phyloP scores from a whole-genome alignment of 2,797 vertebrate genomes.

The Diceros bicornis region DNA sequence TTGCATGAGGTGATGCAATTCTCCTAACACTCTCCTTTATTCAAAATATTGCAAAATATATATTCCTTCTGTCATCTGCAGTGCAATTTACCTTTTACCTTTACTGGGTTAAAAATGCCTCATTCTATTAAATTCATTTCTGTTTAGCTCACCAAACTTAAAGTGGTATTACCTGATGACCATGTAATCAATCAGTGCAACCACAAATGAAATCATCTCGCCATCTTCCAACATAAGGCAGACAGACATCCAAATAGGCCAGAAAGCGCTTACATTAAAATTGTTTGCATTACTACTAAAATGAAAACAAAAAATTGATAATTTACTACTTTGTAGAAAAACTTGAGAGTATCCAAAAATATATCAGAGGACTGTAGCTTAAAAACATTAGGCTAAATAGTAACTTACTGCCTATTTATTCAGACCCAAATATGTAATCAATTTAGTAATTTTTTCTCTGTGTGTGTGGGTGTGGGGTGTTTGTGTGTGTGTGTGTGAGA shows the following conservation, averaged over 20 bases:
- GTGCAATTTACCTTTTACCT: neutral
- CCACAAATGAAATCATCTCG: neutral
- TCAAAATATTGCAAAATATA: neutral
- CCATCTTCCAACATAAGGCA: neutral
- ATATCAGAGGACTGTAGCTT: neutral
- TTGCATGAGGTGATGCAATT: neutral
- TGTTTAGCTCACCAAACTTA: neutral
- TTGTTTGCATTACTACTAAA: neutral
- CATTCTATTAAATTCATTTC: neutral
- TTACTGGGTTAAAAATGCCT: neutral
- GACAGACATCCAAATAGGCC: neutral
- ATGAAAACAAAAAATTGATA: neutral
- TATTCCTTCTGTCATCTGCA: neutral
- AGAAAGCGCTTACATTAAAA: neutral
- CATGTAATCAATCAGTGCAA: too few relatives aligned
- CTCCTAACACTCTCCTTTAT: neutral
- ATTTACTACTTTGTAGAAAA: conserved; percentile 20
- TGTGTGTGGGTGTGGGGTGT: neutral
- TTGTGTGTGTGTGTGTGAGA: neutral
- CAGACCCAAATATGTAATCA: neutral
- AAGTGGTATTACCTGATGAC: neutral
- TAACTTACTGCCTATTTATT: conserved; percentile 11
- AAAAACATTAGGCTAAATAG: neutral
- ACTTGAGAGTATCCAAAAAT: neutral
- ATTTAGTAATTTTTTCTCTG: conserved; percentile 49